A percentile compares a stretch with the other conserved stretches of the same genome.
Evolutionary conservation across 92 coral and sea anemone species (phyloP).

Genomic region (Umimayanthus kanabou): DNA sequence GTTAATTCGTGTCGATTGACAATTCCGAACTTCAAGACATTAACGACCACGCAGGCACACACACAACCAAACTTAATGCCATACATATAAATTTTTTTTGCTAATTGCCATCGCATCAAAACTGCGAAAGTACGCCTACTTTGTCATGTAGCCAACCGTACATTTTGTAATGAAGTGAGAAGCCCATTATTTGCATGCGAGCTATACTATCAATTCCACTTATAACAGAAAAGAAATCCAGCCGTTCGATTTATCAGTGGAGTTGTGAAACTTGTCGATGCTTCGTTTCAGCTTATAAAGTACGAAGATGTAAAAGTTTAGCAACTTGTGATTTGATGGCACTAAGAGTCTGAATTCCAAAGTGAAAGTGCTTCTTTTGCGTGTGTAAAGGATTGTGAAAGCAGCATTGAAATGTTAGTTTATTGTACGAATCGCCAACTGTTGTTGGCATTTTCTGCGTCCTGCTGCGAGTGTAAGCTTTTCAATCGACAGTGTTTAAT

Average conservation of each 20-base stretch:
- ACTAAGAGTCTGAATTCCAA: background rate
- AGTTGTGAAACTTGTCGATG: background rate
- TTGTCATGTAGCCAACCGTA: background rate
- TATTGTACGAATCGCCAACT: background rate
- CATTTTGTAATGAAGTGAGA: background rate
- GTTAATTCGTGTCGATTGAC: background rate
- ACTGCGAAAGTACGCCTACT: background rate
- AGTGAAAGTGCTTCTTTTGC: background rate
- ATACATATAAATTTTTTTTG: too few species aligned
- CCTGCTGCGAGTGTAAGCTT: conserved; percentile 9
- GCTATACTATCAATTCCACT: background rate
- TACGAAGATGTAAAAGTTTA: background rate
- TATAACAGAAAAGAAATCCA: background rate
- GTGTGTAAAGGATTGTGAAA: background rate
- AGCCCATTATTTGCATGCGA: background rate
- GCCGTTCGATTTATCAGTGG: background rate
- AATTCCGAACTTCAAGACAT: background rate
- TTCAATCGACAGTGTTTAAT: background rate
- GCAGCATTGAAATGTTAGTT: background rate
- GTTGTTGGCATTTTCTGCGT: background rate
- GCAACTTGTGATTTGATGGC: background rate
- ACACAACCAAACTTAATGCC: background rate
- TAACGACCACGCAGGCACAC: background rate
- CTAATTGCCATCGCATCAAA: background rate
- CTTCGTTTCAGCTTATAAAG: background rate